Evolutionary conservation across 2,113 vertebrate genomes (phyloP).

Genomic region (Phalacrocorax brasilianus): DNA sequence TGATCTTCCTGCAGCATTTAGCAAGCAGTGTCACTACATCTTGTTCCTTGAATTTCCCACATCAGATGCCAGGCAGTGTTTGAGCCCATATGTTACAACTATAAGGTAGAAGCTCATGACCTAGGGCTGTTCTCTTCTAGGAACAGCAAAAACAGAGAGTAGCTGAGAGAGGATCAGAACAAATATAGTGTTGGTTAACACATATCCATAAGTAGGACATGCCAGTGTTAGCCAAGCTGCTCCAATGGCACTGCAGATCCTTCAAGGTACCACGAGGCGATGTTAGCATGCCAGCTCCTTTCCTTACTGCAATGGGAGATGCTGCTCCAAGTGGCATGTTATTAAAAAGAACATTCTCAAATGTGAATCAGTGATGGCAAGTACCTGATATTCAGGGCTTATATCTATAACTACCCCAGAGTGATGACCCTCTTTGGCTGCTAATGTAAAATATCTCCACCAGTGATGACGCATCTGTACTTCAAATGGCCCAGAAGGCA

Average conservation of each 20-base stretch:
- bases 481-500: not conserved
- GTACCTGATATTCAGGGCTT: not conserved
- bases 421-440: not conserved
- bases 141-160: not conserved
- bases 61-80: not conserved
- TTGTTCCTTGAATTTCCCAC: not conserved
- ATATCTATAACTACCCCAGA: not conserved
- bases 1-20: not conserved
- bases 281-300: not conserved
- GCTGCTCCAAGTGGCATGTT: not conserved
- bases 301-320: not conserved
- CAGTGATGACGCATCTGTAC: not conserved
- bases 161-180: not conserved
- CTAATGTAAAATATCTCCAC: not conserved
- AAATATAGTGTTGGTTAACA: not conserved
- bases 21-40: not conserved
- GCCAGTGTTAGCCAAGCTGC: not conserved
- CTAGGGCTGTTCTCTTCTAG: not conserved
- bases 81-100: not conserved
- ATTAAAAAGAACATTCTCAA: not conserved
- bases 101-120: not conserved
- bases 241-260: not conserved
- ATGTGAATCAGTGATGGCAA: not conserved
- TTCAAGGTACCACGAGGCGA: accelerated
- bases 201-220: not conserved